Evolutionary conservation across 2,113 vertebrate species (phyloP).

Genomic region (Cnemophilus loriae): DNA sequence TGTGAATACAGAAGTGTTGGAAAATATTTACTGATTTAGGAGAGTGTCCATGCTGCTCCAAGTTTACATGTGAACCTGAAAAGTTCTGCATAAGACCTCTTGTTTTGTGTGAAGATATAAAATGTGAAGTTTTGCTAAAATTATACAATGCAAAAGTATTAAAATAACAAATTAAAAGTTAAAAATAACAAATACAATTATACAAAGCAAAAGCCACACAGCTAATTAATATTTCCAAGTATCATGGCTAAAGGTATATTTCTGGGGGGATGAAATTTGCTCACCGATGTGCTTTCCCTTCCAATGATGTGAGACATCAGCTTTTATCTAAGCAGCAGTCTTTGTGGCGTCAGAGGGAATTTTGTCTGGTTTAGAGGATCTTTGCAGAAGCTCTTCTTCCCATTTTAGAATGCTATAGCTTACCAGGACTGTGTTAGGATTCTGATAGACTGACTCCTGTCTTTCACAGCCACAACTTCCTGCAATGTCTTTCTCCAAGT

Average conservation of each 20-base stretch:
- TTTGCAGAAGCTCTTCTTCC: background rate
- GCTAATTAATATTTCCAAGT: background rate
- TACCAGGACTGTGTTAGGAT: background rate
- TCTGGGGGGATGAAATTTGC: background rate
- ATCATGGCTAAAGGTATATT: background rate
- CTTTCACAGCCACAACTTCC: background rate
- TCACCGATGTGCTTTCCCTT: background rate
- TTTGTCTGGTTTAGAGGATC: background rate
- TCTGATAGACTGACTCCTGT: background rate
- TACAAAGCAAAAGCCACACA: background rate
- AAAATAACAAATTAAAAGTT: too few relatives aligned
- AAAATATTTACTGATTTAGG: background rate
- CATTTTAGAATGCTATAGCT: background rate
- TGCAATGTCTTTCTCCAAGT: background rate
- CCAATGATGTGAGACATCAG: background rate
- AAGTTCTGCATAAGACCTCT: background rate
- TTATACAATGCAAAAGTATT: too few relatives aligned
- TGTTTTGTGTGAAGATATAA: background rate
- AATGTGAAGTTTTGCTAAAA: background rate
- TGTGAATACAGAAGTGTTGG: background rate
- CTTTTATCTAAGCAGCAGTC: slow-evolving; percentile 25
- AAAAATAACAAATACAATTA: too few relatives aligned
- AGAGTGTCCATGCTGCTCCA: background rate
- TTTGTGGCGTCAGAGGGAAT: slow-evolving; percentile 16
- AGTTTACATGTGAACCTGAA: background rate